Evolutionary conservation across 2,888 invertebrate genomes (phyloP), one percentile per base, ranked within the genome.

Genomic region (Eudasyphora cyanicolor): DNA sequence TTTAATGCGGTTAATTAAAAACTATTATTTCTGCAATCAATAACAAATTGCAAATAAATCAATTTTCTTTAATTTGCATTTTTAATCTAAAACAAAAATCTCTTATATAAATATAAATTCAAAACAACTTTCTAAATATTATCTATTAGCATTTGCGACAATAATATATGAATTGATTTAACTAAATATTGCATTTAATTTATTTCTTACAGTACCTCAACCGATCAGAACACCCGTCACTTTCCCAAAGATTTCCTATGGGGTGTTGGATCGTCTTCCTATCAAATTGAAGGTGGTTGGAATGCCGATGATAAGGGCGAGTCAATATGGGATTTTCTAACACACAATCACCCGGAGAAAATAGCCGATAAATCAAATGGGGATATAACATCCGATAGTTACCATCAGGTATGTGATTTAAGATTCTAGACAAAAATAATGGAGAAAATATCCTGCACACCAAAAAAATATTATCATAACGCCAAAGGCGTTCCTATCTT

Each of bases 321-420:
- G 90, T 94, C 93, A 78, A 94, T 95, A 82, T 95, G 95, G 95
- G 95, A 95, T 89, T 92, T 89, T 76, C 89, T 94, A 86, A 93
- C 94, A 0, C 94, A 94, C 90, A 92, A 93, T 0, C 91, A 92
- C 27, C 93, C 94, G 0, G 94, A 95, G 79, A 93, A 94, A 91
- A 94, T 95, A 38, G 93, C 90, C 0, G 94, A 95, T 86, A 88
- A 92, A 19, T 93, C 93, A 75, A 94, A 94, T 84, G 95, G 93
- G 0, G 94, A 95, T 87, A 88, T 94, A 0, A 93, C 94, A 0
- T 92, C 93, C 6, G 94, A 95, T 86, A 93, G 93, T 87, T 94
- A 94, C 86, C 89, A 92, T 87, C 89, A 92, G 88, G 92, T 92
- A 86, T 87, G 91, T 89, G 79, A 7, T 62, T 60, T 17, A 49